phyloP scores from a whole-genome alignment of 2,113 vertebrate genomes.

The Phylloscopus whistleri region DNA sequence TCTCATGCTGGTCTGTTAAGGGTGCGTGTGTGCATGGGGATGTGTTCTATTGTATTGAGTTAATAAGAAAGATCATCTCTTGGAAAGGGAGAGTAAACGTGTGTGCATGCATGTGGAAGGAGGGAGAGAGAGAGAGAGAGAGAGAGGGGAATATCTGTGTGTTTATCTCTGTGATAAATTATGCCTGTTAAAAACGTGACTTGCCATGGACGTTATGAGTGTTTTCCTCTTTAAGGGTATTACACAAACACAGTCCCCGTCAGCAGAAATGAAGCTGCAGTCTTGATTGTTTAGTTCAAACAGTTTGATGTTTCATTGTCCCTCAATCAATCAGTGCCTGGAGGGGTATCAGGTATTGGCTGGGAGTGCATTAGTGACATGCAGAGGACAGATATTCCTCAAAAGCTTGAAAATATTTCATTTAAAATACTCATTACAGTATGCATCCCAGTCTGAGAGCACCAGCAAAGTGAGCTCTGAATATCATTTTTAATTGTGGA shows the following conservation, averaged over 20 bases:
- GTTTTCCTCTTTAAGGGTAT: neutral
- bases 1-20: neutral
- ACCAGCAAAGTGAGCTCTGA: neutral
- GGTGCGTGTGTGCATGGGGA: neutral
- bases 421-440: neutral
- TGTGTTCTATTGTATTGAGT: conserved; percentile 32
- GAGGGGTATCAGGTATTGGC: neutral
- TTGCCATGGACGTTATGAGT: neutral
- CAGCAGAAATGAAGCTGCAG: conserved; percentile 1
- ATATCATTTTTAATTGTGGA: neutral
- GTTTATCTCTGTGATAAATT: conserved; percentile 33
- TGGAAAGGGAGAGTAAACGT: conserved; percentile 3
- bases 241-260: neutral
- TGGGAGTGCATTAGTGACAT: neutral
- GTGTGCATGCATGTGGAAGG: conserved; percentile 54
- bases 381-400: neutral
- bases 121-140: neutral
- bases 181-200: conserved; percentile 19
- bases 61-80: conserved; percentile 42
- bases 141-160: neutral
- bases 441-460: neutral
- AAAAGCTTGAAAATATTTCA: neutral
- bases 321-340: neutral
- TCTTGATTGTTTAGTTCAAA: conserved; percentile 24
- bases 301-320: conserved; percentile 35